These are phyloP conservation scores for Psilopsiagon aymara DNA, from an alignment of 2,113 vertebrate species.

Conservation along the genomic window DNA sequence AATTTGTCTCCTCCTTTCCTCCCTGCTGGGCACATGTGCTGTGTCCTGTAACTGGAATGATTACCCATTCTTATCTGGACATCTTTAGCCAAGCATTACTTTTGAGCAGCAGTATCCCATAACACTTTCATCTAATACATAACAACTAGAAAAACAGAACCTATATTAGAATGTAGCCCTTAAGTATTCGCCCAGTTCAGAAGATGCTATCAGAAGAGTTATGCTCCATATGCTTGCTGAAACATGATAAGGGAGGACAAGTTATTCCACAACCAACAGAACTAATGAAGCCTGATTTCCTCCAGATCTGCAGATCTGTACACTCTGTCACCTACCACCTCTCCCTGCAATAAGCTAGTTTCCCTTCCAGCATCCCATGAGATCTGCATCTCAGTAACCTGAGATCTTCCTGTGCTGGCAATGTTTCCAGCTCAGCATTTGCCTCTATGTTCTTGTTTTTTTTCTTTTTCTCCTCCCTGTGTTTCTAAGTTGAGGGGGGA, in stretches of 20 bases:
- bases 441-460: background rate
- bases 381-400: background rate
- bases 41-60: background rate
- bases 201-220: background rate
- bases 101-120: background rate
- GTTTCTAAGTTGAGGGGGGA: background rate
- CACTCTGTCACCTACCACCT: background rate
- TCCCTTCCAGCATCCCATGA: background rate
- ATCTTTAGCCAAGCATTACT: background rate
- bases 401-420: background rate
- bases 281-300: background rate
- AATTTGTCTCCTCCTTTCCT: background rate
- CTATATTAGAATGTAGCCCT: background rate
- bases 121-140: background rate
- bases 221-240: background rate
- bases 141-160: background rate
- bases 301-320: background rate
- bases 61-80: background rate
- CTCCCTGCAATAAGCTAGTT: background rate
- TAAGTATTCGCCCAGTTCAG: background rate
- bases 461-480: background rate
- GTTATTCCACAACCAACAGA: background rate
- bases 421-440: background rate
- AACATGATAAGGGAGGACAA: background rate
- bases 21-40: background rate